Evolutionary conservation across 2,113 vertebrate species (phyloP).

Genomic region (Zosterops hypoxanthus): DNA sequence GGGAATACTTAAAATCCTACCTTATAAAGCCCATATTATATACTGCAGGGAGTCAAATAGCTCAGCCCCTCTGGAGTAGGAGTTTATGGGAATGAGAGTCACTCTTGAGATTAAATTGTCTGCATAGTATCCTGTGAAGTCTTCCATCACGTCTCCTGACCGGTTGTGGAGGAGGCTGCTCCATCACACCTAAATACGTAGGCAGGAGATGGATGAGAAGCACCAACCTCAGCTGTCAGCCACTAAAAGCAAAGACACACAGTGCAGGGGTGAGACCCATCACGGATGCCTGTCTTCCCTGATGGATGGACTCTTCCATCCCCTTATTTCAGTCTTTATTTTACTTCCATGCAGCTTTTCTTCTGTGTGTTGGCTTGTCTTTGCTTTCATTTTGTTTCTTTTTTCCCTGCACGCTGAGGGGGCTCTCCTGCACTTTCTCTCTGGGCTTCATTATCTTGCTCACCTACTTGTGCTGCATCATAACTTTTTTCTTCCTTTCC

Average conservation of each 20-base stretch:
- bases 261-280: neutral
- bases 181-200: neutral
- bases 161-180: neutral
- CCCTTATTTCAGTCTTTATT: neutral
- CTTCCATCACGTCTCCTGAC: neutral
- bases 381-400: neutral
- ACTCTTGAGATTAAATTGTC: neutral
- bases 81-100: neutral
- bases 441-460: neutral
- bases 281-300: neutral
- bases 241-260: neutral
- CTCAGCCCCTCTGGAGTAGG: neutral
- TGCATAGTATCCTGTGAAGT: neutral
- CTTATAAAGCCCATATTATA: neutral
- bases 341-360: neutral
- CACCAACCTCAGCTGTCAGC: neutral
- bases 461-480: neutral
- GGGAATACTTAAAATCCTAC: neutral
- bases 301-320: neutral
- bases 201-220: neutral
- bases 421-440: neutral
- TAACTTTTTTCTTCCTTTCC: neutral
- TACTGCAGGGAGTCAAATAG: neutral
- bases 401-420: fast-evolving
- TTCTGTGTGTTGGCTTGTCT: neutral